These are phyloP conservation scores for Dryobates pubescens DNA, from an alignment of 2,797 vertebrate genomes.

Conservation along the genomic window DNA sequence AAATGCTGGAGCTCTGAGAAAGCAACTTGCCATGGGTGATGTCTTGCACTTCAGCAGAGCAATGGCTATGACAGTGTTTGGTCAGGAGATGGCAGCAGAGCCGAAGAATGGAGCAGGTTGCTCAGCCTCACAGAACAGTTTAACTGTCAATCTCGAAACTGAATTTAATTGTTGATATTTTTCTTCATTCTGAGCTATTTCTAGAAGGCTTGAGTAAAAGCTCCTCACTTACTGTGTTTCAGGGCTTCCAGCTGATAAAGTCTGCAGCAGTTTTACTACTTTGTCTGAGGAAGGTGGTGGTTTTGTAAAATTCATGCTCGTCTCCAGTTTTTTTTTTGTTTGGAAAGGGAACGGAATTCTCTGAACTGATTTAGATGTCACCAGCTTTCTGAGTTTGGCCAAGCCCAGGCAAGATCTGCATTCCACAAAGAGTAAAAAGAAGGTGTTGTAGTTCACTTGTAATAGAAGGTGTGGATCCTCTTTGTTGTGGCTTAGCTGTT, in stretches of 20 bases:
- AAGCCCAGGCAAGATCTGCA: not conserved
- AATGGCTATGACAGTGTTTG: not conserved
- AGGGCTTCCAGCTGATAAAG: not conserved
- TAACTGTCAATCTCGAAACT: not conserved
- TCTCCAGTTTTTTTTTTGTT: not conserved
- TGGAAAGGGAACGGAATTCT: conserved; percentile 8
- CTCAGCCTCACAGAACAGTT: not conserved
- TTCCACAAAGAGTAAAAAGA: not conserved
- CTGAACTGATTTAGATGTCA: not conserved
- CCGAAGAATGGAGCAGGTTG: not conserved
- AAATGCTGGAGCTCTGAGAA: not conserved
- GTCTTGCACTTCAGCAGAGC: not conserved
- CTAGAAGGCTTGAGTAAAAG: conserved; percentile 6
- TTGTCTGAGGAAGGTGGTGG: not conserved
- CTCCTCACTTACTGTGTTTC: not conserved
- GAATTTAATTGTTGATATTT: not conserved
- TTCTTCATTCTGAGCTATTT: conserved; percentile 23
- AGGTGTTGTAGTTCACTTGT: not conserved
- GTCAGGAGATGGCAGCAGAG: conserved; percentile 60
- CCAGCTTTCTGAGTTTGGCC: not conserved
- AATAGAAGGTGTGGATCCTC: not conserved
- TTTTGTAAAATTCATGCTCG: not conserved
- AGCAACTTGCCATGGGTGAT: not conserved
- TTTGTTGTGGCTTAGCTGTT: not conserved
- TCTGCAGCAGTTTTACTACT: not conserved